Percentiles rank a stretch among this genome's conserved stretches.
Conservation (phyloP, 2,113 vertebrate genomes). For the Ptilorrhoa leucosticta region DNA sequence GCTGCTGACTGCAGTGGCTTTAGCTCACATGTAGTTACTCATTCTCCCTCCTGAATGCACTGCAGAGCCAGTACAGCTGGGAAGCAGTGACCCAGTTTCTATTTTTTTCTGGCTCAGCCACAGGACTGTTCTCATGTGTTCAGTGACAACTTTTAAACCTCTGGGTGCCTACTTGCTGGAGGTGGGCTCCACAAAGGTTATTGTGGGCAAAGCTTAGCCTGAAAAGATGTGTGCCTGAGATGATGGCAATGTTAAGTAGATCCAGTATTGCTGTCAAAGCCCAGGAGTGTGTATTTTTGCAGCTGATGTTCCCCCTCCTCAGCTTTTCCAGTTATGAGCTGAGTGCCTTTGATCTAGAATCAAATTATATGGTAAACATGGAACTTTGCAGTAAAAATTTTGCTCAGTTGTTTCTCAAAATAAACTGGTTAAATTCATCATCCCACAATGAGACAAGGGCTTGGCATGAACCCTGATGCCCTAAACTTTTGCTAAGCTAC, state of each 20-base stretch:
- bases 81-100: background rate
- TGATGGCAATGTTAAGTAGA: background rate
- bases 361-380: background rate
- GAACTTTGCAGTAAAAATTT: background rate
- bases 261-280: background rate
- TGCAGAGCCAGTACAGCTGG: background rate
- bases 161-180: background rate
- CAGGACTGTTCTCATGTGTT: background rate
- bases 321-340: background rate
- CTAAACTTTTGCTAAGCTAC: background rate
- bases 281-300: background rate
- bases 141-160: background rate
- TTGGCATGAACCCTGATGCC: background rate
- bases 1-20: background rate
- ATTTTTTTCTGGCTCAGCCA: background rate
- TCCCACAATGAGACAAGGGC: background rate
- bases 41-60: background rate
- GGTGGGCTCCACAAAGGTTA: background rate
- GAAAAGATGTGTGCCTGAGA: background rate
- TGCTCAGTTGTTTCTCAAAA: background rate
- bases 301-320: background rate
- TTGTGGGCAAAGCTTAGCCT: background rate
- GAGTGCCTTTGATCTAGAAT: background rate
- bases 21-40: background rate
- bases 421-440: background rate